These are phyloP conservation scores for Hystrix cristata DNA, from an alignment of 2,113 vertebrate genomes.

Conservation along the genomic window DNA sequence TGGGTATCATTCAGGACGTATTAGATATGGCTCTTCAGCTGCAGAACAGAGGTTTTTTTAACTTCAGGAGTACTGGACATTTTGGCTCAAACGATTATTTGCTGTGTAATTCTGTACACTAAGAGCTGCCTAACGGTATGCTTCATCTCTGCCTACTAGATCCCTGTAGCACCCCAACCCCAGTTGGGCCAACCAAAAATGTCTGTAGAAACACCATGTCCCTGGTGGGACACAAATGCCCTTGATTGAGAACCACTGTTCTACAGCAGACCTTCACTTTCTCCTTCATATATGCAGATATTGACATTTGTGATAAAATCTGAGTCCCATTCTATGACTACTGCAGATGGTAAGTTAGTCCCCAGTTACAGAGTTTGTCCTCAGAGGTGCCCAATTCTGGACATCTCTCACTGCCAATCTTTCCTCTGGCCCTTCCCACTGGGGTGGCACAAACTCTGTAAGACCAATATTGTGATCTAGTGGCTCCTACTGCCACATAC, in stretches of 20 bases:
- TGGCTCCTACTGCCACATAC: background rate
- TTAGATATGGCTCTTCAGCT: background rate
- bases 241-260: background rate
- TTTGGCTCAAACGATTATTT: background rate
- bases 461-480: background rate
- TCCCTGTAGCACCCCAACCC: background rate
- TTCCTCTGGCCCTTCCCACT: background rate
- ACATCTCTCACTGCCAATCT: background rate
- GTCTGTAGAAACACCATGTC: background rate
- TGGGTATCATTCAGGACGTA: background rate
- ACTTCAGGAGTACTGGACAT: background rate
- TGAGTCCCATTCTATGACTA: background rate
- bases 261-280: background rate
- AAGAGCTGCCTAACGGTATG: background rate
- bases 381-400: background rate
- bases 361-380: background rate
- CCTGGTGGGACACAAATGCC: background rate
- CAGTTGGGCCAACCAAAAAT: background rate
- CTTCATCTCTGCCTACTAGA: background rate
- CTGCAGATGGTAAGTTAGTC: background rate
- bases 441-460: background rate
- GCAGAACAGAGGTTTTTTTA: background rate
- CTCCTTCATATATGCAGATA: background rate
- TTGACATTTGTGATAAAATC: background rate
- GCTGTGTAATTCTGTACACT: background rate